Conservation (phyloP, 2,797 vertebrate genomes). For the Sebastes steindachneri region DNA sequence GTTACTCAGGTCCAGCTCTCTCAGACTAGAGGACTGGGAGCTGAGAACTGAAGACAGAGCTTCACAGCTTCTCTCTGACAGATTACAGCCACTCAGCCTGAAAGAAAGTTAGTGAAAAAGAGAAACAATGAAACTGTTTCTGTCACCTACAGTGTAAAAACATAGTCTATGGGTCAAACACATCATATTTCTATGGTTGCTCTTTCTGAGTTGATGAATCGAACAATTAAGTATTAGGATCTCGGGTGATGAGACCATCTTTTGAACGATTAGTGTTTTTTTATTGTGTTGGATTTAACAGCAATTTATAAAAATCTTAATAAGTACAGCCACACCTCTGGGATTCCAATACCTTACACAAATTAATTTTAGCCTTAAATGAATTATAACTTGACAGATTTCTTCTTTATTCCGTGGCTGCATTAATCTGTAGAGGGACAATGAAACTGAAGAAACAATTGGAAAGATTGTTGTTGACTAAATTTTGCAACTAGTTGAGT, state of each 20-base stretch:
- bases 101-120: neutral
- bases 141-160: neutral
- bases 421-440: neutral
- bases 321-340: neutral
- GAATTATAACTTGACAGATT: neutral
- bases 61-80: neutral
- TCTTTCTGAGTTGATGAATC: neutral
- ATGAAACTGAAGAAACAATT: neutral
- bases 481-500: neutral
- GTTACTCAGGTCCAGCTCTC: slow-evolving; percentile 1
- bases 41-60: neutral
- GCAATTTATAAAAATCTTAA: neutral
- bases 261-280: neutral
- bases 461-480: neutral
- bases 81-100: neutral
- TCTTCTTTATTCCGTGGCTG: neutral
- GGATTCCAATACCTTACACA: neutral
- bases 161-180: no score
- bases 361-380: neutral
- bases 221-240: neutral
- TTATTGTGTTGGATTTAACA: neutral
- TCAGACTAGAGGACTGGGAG: neutral
- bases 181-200: neutral
- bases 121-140: neutral
- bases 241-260: neutral